Evolutionary conservation across 2,888 invertebrate genomes (phyloP).

Genomic region (Microctonus aethiopoides): DNA sequence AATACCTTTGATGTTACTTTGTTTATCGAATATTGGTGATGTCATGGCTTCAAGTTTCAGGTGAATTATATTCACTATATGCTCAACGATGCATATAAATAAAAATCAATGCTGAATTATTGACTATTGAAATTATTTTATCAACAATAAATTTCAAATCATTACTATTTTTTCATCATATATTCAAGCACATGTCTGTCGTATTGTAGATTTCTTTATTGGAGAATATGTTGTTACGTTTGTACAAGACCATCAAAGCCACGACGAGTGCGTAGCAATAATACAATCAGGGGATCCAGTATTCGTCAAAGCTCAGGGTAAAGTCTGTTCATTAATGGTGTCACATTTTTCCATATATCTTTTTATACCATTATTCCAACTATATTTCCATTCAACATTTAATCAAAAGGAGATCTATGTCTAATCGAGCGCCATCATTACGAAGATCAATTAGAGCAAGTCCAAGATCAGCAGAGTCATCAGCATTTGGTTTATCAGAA

Average conservation of each 20-base stretch:
- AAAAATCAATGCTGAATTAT: neutral
- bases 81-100: conserved; percentile 11
- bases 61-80: no score
- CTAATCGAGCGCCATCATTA: conserved; percentile 66
- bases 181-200: no score
- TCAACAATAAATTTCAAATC: neutral
- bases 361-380: neutral
- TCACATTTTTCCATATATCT: neutral
- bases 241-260: conserved; percentile 83
- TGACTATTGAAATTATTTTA: neutral
- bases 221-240: conserved; percentile 91
- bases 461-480: conserved; percentile 74
- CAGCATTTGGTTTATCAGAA: conserved; percentile 72
- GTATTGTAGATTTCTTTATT: conserved; percentile 81
- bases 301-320: conserved; percentile 60
- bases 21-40: conserved; percentile 93
- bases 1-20: conserved; percentile 94
- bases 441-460: conserved; percentile 72
- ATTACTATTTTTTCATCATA: neutral
- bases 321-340: neutral
- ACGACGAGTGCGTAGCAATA: conserved; percentile 61
- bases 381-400: conserved; percentile 21
- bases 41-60: conserved; percentile 93
- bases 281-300: conserved; percentile 59
- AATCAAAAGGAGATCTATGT: conserved; percentile 63